Base-by-base conservation (phyloP, 2,888 invertebrate genomes). In the Podabrus alpinus region DNA sequence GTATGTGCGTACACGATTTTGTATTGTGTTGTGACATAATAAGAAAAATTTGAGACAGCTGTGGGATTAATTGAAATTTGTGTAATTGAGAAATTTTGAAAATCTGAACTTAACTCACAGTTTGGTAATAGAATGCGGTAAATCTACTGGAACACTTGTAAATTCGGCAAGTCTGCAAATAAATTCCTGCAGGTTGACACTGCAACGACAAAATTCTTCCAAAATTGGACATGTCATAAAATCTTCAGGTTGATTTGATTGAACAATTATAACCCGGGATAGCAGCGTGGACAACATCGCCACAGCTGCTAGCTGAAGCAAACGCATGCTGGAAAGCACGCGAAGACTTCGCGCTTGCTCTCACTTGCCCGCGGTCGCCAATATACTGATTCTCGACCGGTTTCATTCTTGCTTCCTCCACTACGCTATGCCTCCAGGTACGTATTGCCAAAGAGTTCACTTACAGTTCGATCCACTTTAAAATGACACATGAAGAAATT, bases 161-260 rank as follows among this genome's bases (percentile, higher is more conserved):
- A 85, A 83, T 75, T 83, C 84, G 16, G 83, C 84, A 11, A 83
- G 82, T 69, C 81, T 78, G 79, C 85, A 85, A 71, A 79, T 77
- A 78, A 83, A 82, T 76, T 85, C 85, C 77, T 81, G 81, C 76
- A 80, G 79, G 73, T 84, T 82, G 60, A 80, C 76, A 74, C 80
- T 81, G 80, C 85, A 85, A 59, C 82, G 82, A 75, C 84, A 84
- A 71, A 78, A 77, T 68, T 81, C 80, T 71, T 82, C 81, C 68
- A 81, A 78, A 68, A 81, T 80, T 61, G 81, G 81, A 76, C 81
- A 83, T 66, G 74, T 74, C 66, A 80, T 72, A 17, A 77, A 66
- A 71, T 78, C 79, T 68, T 81, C 78, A 66, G 79, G 69, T 61
- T 77, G 76, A 45, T 45, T 71, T 59, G 72, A 60, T 60, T 71